phyloP scores from a whole-genome alignment of 2,113 vertebrate genomes.

The Ciconia maguari region DNA sequence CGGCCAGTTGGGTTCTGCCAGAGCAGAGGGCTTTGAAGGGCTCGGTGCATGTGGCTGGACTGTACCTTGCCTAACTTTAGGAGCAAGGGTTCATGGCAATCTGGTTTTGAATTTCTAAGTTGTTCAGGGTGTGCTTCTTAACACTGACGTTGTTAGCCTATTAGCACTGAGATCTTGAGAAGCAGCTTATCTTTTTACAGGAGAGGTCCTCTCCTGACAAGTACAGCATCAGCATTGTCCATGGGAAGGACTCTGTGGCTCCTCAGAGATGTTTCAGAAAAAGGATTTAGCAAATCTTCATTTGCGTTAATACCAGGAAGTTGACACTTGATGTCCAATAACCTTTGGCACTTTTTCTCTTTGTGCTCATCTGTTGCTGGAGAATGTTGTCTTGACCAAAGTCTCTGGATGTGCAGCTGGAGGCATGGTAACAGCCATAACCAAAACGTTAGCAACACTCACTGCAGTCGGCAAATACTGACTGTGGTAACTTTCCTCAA shows the following conservation, averaged over 20 bases:
- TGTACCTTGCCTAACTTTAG: not conserved
- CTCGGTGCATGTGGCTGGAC: not conserved
- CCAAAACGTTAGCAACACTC: not conserved
- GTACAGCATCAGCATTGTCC: not conserved
- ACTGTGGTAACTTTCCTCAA: not conserved
- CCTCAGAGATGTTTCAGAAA: not conserved
- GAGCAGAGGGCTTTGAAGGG: not conserved
- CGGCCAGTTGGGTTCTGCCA: not conserved
- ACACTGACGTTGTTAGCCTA: not conserved
- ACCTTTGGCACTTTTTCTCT: not conserved
- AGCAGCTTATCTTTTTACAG: not conserved
- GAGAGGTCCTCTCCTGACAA: not conserved
- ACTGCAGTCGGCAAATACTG: not conserved
- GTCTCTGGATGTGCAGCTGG: not conserved
- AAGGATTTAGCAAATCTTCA: not conserved
- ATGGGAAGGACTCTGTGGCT: not conserved
- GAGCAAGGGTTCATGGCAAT: not conserved
- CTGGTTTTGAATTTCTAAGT: not conserved
- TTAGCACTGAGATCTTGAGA: not conserved
- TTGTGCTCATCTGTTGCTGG: not conserved
- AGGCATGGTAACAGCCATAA: not conserved
- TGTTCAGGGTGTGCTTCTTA: not conserved
- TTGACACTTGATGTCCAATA: not conserved
- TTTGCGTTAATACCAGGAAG: not conserved
- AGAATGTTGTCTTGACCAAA: not conserved